Percentiles rank a stretch among this genome's conserved stretches.
Conservation (phyloP, 2,113 vertebrate species). For the Excalfactoria chinensis region DNA sequence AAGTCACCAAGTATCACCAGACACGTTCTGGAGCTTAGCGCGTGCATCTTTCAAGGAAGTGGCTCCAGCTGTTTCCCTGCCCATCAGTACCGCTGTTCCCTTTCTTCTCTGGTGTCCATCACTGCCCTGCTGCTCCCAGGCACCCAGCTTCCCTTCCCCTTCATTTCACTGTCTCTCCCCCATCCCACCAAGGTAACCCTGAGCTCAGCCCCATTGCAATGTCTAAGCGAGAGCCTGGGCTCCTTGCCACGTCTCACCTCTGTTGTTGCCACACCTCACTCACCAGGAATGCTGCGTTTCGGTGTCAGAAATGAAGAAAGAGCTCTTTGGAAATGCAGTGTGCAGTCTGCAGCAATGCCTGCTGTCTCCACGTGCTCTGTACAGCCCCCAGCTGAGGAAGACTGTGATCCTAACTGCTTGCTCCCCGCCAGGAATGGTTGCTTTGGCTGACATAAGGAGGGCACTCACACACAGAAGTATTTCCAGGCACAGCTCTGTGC, state of each 20-base stretch:
- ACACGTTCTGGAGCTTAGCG: neutral
- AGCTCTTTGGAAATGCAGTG: no score
- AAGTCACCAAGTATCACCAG: neutral
- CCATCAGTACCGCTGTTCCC: neutral
- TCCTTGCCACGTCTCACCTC: neutral
- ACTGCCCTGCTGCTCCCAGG: neutral
- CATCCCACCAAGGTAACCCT: neutral
- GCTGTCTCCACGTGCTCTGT: neutral
- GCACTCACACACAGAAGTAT: neutral
- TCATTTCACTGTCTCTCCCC: neutral
- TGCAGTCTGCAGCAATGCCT: neutral
- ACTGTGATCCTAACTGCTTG: neutral
- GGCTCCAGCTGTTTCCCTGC: neutral
- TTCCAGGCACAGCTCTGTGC: neutral
- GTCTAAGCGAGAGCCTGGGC: neutral
- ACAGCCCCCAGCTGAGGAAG: neutral
- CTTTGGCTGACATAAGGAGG: neutral
- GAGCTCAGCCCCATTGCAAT: neutral
- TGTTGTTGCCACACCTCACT: neutral
- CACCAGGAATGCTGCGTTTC: constrained; percentile 32
- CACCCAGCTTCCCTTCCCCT: neutral
- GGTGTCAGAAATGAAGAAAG: neutral
- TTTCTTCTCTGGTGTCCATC: neutral
- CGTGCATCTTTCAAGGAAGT: neutral
- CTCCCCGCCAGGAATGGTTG: neutral